Conservation (phyloP, 2,113 vertebrate species). For the Hiodon alosoides region DNA sequence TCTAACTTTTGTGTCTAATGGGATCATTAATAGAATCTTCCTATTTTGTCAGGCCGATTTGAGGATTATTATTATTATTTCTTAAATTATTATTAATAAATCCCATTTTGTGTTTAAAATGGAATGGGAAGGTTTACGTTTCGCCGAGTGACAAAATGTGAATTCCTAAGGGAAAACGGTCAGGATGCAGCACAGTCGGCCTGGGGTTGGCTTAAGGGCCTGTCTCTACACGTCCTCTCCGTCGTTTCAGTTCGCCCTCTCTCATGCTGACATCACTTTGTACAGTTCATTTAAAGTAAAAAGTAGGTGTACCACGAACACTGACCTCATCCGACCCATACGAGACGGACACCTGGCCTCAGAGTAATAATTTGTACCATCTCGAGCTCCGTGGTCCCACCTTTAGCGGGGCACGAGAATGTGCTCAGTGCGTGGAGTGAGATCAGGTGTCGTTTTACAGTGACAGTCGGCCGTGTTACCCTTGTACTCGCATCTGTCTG, state of each 20-base stretch:
- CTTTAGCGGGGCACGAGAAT: not conserved
- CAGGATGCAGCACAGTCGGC: not conserved
- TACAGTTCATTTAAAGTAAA: not conserved
- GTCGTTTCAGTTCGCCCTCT: not conserved
- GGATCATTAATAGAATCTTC: slow-evolving; percentile 7
- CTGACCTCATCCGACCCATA: not conserved
- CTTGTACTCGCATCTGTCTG: not conserved
- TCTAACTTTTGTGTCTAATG: slow-evolving; percentile 1
- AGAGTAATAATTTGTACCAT: not conserved
- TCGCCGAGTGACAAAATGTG: not conserved
- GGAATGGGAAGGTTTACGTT: not conserved
- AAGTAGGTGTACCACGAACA: not conserved
- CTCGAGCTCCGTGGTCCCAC: not conserved
- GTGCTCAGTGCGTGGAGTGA: not conserved
- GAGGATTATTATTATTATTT: slow-evolving; percentile 5
- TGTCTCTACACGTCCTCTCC: not conserved
- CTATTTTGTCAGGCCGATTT: not conserved
- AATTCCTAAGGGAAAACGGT: not conserved
- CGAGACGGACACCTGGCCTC: not conserved
- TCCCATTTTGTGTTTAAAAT: not conserved
- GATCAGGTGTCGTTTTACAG: not conserved
- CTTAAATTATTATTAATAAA: not conserved
- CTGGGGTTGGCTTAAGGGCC: not conserved
- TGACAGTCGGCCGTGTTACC: not conserved
- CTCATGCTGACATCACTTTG: not conserved